Evolutionary conservation across 2,888 invertebrate species (phyloP).

Genomic region (Campoletis raptor): DNA sequence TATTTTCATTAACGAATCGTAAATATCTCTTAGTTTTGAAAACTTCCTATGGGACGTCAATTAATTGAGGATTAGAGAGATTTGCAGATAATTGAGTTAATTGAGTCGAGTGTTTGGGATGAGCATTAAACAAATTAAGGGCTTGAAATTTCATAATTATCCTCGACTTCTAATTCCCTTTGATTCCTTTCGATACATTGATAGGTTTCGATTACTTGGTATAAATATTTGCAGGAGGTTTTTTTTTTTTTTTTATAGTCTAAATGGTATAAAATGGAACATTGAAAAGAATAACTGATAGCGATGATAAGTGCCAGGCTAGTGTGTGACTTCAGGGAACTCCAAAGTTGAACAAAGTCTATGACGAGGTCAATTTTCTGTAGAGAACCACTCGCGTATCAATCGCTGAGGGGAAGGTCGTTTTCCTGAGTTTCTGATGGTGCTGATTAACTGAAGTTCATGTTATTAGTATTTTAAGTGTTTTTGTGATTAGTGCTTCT

Average conservation of each 20-base stretch:
- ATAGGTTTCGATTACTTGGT: not conserved
- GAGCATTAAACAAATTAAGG: not conserved
- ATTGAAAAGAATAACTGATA: no score
- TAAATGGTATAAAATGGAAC: not conserved
- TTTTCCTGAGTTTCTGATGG: no score
- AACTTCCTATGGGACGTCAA: not conserved
- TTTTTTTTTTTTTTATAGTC: not conserved
- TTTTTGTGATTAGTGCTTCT: no score
- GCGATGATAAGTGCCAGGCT: no score
- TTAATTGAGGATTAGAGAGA: slow-evolving; percentile 1
- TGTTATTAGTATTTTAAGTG: no score
- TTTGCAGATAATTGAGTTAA: not conserved
- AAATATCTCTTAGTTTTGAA: slow-evolving; percentile 50
- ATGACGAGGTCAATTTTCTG: no score
- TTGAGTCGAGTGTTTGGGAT: not conserved
- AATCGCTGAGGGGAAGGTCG: no score
- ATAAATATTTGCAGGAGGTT: not conserved
- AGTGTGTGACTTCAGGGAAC: no score
- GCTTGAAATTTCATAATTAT: not conserved
- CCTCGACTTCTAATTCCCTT: not conserved
- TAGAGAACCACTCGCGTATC: no score
- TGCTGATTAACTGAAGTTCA: no score
- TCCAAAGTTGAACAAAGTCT: no score
- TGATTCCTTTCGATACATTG: not conserved
- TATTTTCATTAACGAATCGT: slow-evolving; percentile 77